Percentiles rank a stretch among this genome's conserved stretches.
These are phyloP conservation scores for Eupithecia subumbrata DNA, from an alignment of 2,888 invertebrate species.

Conservation along the genomic window DNA sequence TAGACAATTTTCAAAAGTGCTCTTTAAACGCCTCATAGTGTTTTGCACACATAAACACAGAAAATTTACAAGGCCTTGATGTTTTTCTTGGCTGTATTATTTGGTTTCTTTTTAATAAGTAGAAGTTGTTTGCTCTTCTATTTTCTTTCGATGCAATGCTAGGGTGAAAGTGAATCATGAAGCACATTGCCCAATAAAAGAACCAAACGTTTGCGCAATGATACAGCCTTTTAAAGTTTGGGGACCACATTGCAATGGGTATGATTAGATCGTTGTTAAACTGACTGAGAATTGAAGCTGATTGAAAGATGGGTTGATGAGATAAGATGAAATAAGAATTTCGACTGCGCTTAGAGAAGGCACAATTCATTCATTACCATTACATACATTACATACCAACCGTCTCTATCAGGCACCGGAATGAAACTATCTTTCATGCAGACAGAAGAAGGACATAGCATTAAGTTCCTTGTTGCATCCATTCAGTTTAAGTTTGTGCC, in stretches of 20 bases:
- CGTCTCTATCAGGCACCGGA: no score
- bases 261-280: constrained; percentile 31
- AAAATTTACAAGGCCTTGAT: background rate
- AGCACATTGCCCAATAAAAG: constrained; percentile 40
- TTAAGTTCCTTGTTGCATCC: no score
- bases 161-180: constrained; percentile 53
- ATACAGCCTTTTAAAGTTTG: constrained; percentile 42
- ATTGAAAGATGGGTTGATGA: constrained; percentile 19
- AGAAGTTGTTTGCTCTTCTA: background rate
- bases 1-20: no score
- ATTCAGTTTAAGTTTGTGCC: no score
- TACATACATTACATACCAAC: no score
- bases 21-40: no score
- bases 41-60: background rate
- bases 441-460: no score
- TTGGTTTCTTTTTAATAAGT: background rate
- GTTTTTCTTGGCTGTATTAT: background rate
- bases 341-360: background rate
- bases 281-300: constrained; percentile 27
- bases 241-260: constrained; percentile 41
- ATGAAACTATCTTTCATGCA: no score
- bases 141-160: constrained; percentile 16
- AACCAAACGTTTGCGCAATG: constrained; percentile 47
- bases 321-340: background rate
- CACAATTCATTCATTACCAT: background rate